Evolutionary conservation across 2,797 vertebrate genomes (phyloP).

Genomic region (Coranthus polyacanthus): DNA sequence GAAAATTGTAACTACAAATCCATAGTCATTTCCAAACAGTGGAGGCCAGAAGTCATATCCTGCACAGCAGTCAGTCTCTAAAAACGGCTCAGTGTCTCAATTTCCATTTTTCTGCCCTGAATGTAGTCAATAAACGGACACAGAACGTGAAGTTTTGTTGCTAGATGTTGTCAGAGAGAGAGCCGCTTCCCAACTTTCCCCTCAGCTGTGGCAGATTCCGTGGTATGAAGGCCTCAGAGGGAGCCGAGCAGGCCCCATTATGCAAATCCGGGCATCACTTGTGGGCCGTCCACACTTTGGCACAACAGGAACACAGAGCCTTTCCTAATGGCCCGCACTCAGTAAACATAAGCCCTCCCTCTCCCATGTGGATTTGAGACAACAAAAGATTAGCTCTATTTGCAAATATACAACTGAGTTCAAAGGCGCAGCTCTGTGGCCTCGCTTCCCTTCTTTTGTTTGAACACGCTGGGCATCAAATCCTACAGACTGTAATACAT

Average conservation of each 20-base stretch:
- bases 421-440: constrained; percentile 73
- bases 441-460: constrained; percentile 79
- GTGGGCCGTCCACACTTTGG: constrained; percentile 72
- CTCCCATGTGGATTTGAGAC: constrained; percentile 83
- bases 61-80: too few species aligned
- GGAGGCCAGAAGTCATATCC: too few species aligned
- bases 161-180: too few species aligned
- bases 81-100: too few species aligned
- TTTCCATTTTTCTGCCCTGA: too few species aligned
- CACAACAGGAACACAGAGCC: constrained; percentile 69
- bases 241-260: constrained; percentile 64
- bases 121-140: too few species aligned
- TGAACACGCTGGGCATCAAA: constrained; percentile 29
- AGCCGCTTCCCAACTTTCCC: too few species aligned
- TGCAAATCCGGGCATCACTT: constrained; percentile 73
- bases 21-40: too few species aligned
- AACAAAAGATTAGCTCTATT: constrained; percentile 87
- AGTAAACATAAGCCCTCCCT: constrained; percentile 77
- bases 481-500: constrained; percentile 9
- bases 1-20: too few species aligned
- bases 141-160: too few species aligned
- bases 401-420: constrained; percentile 86
- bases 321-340: constrained; percentile 75
- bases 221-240: not conserved
- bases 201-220: too few species aligned